phyloP scores from a whole-genome alignment of 2,888 invertebrate genomes.

The Hetaerina titia region DNA sequence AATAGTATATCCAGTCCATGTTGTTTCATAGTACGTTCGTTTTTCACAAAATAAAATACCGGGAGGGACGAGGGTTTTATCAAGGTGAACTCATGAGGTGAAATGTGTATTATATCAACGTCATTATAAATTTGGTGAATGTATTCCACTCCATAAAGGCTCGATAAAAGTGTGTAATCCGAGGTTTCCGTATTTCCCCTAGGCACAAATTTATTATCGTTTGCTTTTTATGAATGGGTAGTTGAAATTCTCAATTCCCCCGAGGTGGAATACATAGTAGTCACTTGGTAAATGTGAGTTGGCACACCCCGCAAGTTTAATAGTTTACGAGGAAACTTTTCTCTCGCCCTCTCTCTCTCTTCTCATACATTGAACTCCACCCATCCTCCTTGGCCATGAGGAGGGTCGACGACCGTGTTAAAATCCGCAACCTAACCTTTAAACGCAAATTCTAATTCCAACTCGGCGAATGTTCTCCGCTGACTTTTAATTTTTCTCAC shows the following conservation, averaged over 20 bases:
- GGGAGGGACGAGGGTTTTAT: too few species aligned
- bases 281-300: background rate
- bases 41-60: too few species aligned
- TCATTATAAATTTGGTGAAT: too few species aligned
- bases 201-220: too few species aligned
- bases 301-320: too few species aligned
- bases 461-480: background rate
- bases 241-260: background rate
- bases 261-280: background rate
- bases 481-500: background rate
- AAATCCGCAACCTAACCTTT: background rate
- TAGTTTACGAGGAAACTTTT: slow-evolving; percentile 3
- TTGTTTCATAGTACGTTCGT: too few species aligned
- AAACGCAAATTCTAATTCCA: background rate
- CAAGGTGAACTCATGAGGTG: too few species aligned
- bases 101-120: too few species aligned
- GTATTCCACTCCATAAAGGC: too few species aligned
- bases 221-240: background rate
- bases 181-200: too few species aligned
- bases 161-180: too few species aligned
- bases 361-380: background rate
- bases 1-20: too few species aligned
- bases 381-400: background rate
- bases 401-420: background rate
- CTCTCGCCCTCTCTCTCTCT: background rate